These are phyloP conservation scores for Anthoscopus minutus DNA, from an alignment of 2,113 vertebrate species.

Conservation along the genomic window DNA sequence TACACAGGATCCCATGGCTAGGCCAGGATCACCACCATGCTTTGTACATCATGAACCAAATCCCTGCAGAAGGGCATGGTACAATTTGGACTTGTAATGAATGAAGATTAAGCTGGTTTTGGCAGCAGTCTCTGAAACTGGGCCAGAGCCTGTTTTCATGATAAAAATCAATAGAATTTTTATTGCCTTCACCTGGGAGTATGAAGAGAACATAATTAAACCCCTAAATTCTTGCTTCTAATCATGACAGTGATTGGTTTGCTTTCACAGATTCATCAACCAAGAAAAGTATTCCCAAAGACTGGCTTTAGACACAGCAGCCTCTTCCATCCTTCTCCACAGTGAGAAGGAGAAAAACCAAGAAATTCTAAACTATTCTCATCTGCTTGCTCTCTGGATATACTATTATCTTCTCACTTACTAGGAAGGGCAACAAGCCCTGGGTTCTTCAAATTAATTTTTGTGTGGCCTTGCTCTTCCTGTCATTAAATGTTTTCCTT, in stretches of 20 bases:
- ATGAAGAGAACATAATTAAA: not conserved
- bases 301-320: not conserved
- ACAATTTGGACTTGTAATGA: not conserved
- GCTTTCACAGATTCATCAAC: not conserved
- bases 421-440: not conserved
- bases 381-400: not conserved
- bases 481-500: not conserved
- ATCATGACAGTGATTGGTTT: not conserved
- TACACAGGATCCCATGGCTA: not conserved
- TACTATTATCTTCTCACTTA: not conserved
- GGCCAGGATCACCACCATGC: not conserved
- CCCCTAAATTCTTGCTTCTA: not conserved
- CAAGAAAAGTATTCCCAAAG: not conserved
- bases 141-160: not conserved
- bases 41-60: not conserved
- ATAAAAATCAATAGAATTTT: not conserved
- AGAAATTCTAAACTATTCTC: not conserved
- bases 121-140: not conserved
- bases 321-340: not conserved
- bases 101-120: not conserved
- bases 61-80: not conserved
- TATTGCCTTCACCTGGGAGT: not conserved
- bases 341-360: not conserved
- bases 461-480: not conserved
- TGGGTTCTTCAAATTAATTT: not conserved